These are phyloP conservation scores for Solen grandis DNA, from an alignment of 1,140 invertebrate species.

Conservation along the genomic window DNA sequence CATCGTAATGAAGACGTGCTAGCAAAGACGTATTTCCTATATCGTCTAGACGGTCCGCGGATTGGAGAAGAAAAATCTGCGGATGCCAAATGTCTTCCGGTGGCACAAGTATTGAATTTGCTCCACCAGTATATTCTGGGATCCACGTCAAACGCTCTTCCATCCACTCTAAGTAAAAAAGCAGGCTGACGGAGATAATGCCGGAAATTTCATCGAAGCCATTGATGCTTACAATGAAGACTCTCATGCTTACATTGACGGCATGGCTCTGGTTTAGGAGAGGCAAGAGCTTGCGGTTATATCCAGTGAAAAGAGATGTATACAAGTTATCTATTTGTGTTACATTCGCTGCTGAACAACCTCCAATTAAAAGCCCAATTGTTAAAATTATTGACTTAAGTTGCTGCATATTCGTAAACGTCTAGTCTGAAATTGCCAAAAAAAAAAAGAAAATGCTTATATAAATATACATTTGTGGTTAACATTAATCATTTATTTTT, in stretches of 20 bases:
- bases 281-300: constrained; percentile 30
- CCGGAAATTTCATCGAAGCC: constrained; percentile 42
- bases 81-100: constrained; percentile 34
- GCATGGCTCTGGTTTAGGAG: constrained; percentile 21
- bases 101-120: constrained; percentile 10
- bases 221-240: constrained; percentile 27
- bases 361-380: too few relatives aligned
- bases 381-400: too few relatives aligned
- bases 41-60: constrained; percentile 14
- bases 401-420: too few relatives aligned
- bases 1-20: constrained; percentile 4
- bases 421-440: too few relatives aligned
- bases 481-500: too few relatives aligned
- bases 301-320: constrained; percentile 13
- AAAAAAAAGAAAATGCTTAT: too few relatives aligned
- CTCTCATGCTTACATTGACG: not conserved
- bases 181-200: not conserved
- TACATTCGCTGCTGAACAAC: too few relatives aligned
- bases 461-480: too few relatives aligned
- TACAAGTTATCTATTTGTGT: constrained; percentile 27
- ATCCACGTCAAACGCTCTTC: constrained; percentile 25
- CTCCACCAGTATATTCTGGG: constrained; percentile 9
- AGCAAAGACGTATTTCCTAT: constrained; percentile 11
- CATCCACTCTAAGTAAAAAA: constrained; percentile 11
- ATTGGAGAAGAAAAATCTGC: constrained; percentile 27